A percentile compares a stretch with the other conserved stretches of the same genome.
Evolutionary conservation across 2,888 invertebrate genomes (phyloP).

Genomic region (Acanthosepion pharaonis): DNA sequence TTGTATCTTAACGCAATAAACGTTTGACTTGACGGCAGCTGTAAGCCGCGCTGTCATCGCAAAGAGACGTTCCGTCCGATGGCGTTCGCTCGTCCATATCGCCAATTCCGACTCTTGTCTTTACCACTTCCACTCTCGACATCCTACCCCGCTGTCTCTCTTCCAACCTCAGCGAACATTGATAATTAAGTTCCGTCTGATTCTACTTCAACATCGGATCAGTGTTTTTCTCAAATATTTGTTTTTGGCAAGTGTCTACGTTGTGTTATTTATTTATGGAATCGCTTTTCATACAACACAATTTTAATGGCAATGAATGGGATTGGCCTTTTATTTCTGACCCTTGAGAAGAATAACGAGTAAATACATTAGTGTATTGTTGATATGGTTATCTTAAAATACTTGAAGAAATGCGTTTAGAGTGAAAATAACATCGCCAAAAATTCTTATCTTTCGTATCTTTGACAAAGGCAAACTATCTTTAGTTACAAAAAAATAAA

Average conservation of each 20-base stretch:
- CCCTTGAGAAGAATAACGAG: background rate
- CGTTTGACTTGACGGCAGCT: conserved; percentile 33
- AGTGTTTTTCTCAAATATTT: background rate
- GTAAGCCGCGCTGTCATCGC: conserved; percentile 18
- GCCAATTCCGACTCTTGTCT: background rate
- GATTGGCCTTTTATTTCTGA: conserved; percentile 1
- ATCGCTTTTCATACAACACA: background rate
- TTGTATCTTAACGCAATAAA: conserved; percentile 33
- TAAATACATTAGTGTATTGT: background rate
- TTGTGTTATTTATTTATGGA: background rate
- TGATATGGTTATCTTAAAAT: background rate
- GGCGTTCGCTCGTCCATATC: conserved; percentile 12
- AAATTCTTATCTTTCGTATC: background rate
- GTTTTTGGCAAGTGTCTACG: background rate
- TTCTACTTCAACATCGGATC: background rate
- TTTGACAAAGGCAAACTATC: background rate
- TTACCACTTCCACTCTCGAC: background rate
- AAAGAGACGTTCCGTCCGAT: background rate
- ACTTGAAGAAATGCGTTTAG: background rate
- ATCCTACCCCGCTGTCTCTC: background rate
- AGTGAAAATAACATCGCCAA: background rate
- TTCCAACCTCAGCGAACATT: background rate
- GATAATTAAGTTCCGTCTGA: conserved; percentile 20
- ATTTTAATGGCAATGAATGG: conserved; percentile 4
- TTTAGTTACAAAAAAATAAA: background rate